Evolutionary conservation across 2,113 vertebrate genomes (phyloP), one percentile per base, ranked within the genome.

Genomic region (Oostethus manadensis): DNA sequence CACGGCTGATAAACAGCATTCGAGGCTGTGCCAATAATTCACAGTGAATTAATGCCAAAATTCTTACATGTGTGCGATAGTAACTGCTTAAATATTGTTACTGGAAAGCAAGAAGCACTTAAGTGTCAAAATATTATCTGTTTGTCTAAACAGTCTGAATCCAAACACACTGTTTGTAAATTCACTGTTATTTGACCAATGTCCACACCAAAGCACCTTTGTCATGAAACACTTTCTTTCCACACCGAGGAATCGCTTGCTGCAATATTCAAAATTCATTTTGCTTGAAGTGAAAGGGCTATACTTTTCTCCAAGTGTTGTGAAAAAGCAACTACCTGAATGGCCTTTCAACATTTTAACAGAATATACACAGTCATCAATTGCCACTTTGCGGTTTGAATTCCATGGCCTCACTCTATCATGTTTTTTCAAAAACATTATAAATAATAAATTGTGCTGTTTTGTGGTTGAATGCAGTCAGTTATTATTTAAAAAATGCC

Each of bases 181-280:
- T 64, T 57, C 56, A 20, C 56, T 68, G 38, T 38, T 62, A 51
- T 71, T 70, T 74, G 76, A 79, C 75, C 56, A 66, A 68, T 71
- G 62, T 20, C 35, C 60, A 60, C 46, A 70, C 59, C 59, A 56
- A 62, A 48, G 55, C 60, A 67, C 43, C 63, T 53, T 49, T 58
- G 20, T 73, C 79, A 35, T n/a, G 10, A 35, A 81, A 81, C 66
- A 71, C 60, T 59, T 86, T 81, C 58, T 81, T 67, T 75, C 58
- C 78, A 78, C 73, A 77, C 16, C 50, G 17, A 51, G 50, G 56
- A 70, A 85, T 73, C 67, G 64, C 67, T 64, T 72, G 61, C 42
- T 63, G 58, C 46, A 68, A 75, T 64, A 76, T 67, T 71, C 49
- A 21, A 33, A 74, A 70, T 65, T 70, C 56, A 68, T 68, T 78